Evolutionary conservation across 35 echinoderm and acorn worm genomes (phyloP).

Genomic region (Apostichopus californicus): DNA sequence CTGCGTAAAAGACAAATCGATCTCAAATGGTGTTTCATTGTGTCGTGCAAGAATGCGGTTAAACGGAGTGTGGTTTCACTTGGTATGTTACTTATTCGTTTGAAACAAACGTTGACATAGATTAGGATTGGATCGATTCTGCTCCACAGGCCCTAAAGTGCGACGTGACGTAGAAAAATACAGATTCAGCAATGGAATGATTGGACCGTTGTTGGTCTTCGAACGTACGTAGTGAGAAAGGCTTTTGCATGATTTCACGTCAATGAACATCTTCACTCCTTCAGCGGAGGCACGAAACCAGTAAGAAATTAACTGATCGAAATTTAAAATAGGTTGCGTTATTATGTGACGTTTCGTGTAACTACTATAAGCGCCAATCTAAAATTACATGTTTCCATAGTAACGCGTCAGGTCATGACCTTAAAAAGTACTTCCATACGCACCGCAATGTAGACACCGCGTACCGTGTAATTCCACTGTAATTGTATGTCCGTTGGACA

Average conservation of each 20-base stretch:
- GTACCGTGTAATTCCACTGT: not conserved
- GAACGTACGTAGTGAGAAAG: not conserved
- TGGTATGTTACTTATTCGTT: not conserved
- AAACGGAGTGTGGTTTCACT: not conserved
- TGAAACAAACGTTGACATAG: not conserved
- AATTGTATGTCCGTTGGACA: not conserved
- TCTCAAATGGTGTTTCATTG: not conserved
- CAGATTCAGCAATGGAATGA: not conserved
- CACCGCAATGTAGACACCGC: not conserved
- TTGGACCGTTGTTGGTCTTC: not conserved
- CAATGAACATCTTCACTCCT: not conserved
- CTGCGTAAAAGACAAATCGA: not conserved
- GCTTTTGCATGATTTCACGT: not conserved
- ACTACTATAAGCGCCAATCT: not conserved
- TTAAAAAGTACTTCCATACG: not conserved
- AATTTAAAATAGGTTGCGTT: not conserved
- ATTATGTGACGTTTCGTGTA: not conserved
- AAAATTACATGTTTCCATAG: not conserved
- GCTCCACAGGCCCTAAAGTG: not conserved
- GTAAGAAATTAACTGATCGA: not conserved
- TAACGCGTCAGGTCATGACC: slow-evolving; percentile 32
- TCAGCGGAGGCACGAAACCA: too few relatives aligned
- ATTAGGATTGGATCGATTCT: not conserved
- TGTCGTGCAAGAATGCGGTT: not conserved
- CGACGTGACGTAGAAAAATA: not conserved